phyloP scores from a whole-genome alignment of 1,140 invertebrate genomes.

The Delia radicum region DNA sequence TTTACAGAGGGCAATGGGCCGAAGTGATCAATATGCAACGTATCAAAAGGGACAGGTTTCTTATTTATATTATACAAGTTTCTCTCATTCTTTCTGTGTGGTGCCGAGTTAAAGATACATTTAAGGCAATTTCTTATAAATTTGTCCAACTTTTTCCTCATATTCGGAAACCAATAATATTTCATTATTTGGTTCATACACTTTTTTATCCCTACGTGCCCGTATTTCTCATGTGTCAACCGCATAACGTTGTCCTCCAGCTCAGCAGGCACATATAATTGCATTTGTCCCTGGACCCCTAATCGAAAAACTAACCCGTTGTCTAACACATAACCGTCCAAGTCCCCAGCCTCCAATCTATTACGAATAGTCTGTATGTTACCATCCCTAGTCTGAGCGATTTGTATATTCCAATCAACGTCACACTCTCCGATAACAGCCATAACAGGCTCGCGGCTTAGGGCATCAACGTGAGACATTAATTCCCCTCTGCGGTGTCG shows the following conservation, averaged over 20 bases:
- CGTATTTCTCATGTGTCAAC: too few species aligned
- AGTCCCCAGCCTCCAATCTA: background rate
- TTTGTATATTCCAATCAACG: constrained; percentile 10
- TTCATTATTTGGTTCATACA: too few species aligned
- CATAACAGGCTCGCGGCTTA: constrained; percentile 29
- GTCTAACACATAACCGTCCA: background rate
- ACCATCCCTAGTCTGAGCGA: constrained; percentile 5
- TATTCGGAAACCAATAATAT: too few species aligned
- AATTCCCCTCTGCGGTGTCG: constrained; percentile 25
- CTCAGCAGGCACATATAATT: constrained; percentile 34
- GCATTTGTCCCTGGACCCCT: background rate
- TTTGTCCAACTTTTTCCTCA: too few species aligned
- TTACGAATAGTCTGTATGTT: background rate
- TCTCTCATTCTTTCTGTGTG: too few species aligned
- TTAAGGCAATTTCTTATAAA: too few species aligned
- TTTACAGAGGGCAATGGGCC: too few species aligned
- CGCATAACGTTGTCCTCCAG: constrained; percentile 19
- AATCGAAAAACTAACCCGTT: constrained; percentile 18
- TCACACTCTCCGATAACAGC: background rate
- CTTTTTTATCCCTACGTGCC: too few species aligned
- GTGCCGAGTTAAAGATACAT: too few species aligned
- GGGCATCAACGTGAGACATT: constrained; percentile 44
- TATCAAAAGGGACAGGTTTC: too few species aligned
- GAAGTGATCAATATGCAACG: too few species aligned
- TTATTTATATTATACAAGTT: too few species aligned